These are phyloP conservation scores for Barnardius zonarius DNA, from an alignment of 2,113 vertebrate genomes.

Conservation along the genomic window DNA sequence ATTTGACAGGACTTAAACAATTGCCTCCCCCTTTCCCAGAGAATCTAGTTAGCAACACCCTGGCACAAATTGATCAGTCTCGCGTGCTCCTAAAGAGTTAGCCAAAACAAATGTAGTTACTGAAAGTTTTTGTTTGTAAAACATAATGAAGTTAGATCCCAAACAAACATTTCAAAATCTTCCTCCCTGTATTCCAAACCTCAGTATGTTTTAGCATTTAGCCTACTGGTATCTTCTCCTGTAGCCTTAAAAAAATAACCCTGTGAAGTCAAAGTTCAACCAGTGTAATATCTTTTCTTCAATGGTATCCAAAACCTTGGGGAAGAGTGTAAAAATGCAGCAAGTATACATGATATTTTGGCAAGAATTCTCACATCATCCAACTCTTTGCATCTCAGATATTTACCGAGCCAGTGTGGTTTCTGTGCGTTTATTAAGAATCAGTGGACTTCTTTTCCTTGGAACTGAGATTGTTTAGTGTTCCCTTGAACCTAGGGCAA, in stretches of 20 bases:
- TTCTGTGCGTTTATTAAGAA: neutral
- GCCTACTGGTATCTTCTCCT: neutral
- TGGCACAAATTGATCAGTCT: neutral
- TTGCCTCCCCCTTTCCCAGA: neutral
- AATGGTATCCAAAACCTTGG: neutral
- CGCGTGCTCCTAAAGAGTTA: neutral
- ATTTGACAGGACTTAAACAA: conserved; percentile 62
- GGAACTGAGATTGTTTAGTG: neutral
- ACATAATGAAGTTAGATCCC: neutral
- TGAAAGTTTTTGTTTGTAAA: neutral
- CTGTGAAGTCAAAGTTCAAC: neutral
- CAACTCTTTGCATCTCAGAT: neutral
- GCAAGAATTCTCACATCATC: neutral
- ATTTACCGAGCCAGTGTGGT: neutral
- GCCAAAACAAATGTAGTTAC: neutral
- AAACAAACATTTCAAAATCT: neutral
- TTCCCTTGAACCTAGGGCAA: neutral
- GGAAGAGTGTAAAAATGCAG: neutral
- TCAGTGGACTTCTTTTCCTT: neutral
- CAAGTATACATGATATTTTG: neutral
- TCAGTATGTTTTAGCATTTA: neutral
- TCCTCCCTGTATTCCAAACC: neutral
- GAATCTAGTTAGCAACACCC: neutral
- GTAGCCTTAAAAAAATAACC: neutral
- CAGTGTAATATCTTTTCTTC: neutral